Evolutionary conservation across 2,888 invertebrate genomes (phyloP), one percentile per base, ranked within the genome.

Genomic region (Pterobdella sp.): DNA sequence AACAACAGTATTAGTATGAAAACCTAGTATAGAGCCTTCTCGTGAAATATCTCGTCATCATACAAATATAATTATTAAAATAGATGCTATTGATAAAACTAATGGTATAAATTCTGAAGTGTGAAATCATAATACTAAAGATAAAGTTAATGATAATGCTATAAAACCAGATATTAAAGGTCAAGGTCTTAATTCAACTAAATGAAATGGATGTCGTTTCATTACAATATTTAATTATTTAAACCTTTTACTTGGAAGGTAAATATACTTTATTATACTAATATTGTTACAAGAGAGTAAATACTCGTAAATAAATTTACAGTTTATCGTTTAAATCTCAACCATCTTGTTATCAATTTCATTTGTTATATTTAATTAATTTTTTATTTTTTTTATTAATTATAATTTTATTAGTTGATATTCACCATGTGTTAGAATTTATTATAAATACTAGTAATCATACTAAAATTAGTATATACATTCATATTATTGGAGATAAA

Each of bases 1-100:
- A 14, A 84, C 83, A 0, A 89, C 88, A 80, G 83, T 79, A 34
- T 84, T 82, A 0, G 89, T 88, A 80, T 90, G 89, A 72, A 86
- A 81, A 1, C 89, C 89, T 87, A 89, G 88, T 73, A 85, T 86
- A 0, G 88, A 88, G 77, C 88, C 85, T 87, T 90, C 89, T 77
- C 89, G 89, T 31, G 86, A 85, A 64, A 89, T 82, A 77, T 81
- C 81, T 68, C 79, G 79, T 75, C 80, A 80, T 76, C 81, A 82
- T 56, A 76, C 74, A 36, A 77, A 56, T 74, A 78, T 76, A 14
- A 78, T 76, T 67, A 79, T n/a, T n/a, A 77, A 72, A 69, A 79
- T 73, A 37, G 78, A 37, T 3, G 78, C 34, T 68, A 78, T 2
- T 26, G 78, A 76, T 35, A 80, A 1, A 31, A 74, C 34, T 60